Evolutionary conservation across 92 coral and sea anemone species (phyloP), one percentile per base, ranked within the genome.

Genomic region (Desmophyllum pertusum): DNA sequence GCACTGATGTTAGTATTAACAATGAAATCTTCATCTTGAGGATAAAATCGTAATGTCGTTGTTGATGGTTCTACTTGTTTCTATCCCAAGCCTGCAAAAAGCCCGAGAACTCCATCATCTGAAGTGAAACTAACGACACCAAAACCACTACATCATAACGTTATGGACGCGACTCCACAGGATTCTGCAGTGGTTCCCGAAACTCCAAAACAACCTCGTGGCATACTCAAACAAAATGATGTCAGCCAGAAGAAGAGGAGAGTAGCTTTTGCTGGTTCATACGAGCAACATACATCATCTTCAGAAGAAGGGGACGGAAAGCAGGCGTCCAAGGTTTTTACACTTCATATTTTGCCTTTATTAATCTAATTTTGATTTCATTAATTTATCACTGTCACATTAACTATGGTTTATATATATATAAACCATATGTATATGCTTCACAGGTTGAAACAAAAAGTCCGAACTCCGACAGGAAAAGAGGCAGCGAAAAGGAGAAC

Each of bases 191-290:
- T 90, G 18, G 93, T 90, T 31, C 93, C 93, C 27, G 79, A 84
- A 67, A 80, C 90, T 23, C 93, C 90, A 19, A 90, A 90, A 66
- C 84, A 79, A 35, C 93, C 93, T 76, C 91, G 91, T 39, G 85
- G 99, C 37, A 96, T 96, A 40, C 88, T 96, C 40, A 94, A 92
- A 65, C 95, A 88, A 77, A 86, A 85, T 52, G 86, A 88, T 1
- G 80, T 84, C 37, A 73, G 78, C 27, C 81, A 93, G 65, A 96
- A 96, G 70, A 96, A 92, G 86, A 90, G 99, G 42, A 84, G 98
- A 81, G 99, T 96, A 73, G 95, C 90, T 40, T 96, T 96, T 84
- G 95, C 95, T 68, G 89, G 90, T 17, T 84, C 94, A 27, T 97
- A 85, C 67, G 91, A 88, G 62, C 84, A 86, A 70, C 84, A 80